phyloP scores from a whole-genome alignment of 2,888 invertebrate species.

The Buathra laborator region DNA sequence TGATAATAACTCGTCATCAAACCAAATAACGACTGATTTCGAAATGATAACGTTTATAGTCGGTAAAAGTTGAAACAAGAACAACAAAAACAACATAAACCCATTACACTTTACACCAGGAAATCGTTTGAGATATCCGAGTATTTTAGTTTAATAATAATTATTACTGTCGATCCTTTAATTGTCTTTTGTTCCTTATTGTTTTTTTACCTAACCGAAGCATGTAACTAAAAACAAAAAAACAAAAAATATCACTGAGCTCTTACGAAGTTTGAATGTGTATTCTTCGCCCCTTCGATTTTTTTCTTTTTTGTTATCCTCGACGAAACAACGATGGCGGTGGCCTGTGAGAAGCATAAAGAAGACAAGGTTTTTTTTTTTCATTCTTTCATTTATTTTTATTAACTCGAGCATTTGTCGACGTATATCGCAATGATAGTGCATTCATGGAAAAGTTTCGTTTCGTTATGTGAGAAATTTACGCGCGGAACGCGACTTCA shows the following conservation, averaged over 20 bases:
- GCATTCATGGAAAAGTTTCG: background rate
- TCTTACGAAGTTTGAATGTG: slow-evolving; percentile 60
- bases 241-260: slow-evolving; percentile 55
- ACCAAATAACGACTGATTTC: slow-evolving; percentile 80
- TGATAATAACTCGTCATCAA: slow-evolving; percentile 70
- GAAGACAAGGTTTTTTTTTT: slow-evolving; percentile 11
- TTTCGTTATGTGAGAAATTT: slow-evolving; percentile 7
- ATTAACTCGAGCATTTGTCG: background rate
- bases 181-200: slow-evolving; percentile 66
- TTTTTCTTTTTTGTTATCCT: slow-evolving; percentile 27
- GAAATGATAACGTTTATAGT: slow-evolving; percentile 70
- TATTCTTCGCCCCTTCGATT: slow-evolving; percentile 35
- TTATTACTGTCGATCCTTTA: slow-evolving; percentile 60
- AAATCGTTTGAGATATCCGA: slow-evolving; percentile 51
- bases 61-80: slow-evolving; percentile 50
- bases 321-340: slow-evolving; percentile 13
- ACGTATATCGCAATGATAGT: slow-evolving; percentile 7
- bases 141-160: slow-evolving; percentile 73
- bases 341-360: slow-evolving; percentile 19
- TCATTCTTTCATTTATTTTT: background rate
- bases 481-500: background rate
- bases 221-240: slow-evolving; percentile 66
- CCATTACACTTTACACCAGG: slow-evolving; percentile 60
- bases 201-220: slow-evolving; percentile 68
- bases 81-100: slow-evolving; percentile 34